Evolutionary conservation across 1,140 invertebrate genomes (phyloP), one percentile per base, ranked within the genome.

Genomic region (Drosophila eugracilis): DNA sequence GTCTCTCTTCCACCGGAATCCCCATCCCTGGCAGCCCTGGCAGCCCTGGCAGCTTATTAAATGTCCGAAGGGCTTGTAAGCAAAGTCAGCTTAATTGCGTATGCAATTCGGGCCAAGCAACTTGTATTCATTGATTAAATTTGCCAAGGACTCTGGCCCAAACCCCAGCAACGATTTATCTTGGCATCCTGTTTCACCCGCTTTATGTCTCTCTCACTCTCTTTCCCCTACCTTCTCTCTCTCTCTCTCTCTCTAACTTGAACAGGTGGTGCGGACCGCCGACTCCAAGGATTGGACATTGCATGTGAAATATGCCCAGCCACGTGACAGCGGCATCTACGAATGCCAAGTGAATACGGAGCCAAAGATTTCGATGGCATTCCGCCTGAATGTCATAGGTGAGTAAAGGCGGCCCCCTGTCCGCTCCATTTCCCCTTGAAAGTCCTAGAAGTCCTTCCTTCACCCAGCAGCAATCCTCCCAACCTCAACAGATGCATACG

Each of bases 311-410:
- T 97, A 96, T 92, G 95, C 97, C 5, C 96, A 97, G 91, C 93
- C 95, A 83, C 93, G 96, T 79, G 97, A 98, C 92, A 95, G 95
- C 30, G 97, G 97, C 50, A 94, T 97, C 66, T 91, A 98, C 93
- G 97, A 98, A 92, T 98, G 97, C 92, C 97, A 98, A 94, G 96
- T 98, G 83, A 97, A 96, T 93, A 97, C 97, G 6, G 96, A 97
- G 92, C 97, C 97, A 49, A 97, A 97, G 93, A 97, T 97, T 94
- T 97, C 96, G 69, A 94, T 97, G 84, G 96, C 96, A 78, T 97
- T 97, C 92, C 95, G 94, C 78, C 94, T 98, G 69, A 96, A 96
- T 93, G 96, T 97, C 66, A 95, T 97, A 85, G 96, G 97, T 97
- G 93, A 96, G 96, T 94, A 50, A 67, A n/a, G n/a, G n/a, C n/a